A percentile compares a stretch with the other conserved stretches of the same genome.
Conservation (phyloP, 92 coral and sea anemone species). For the Heteractis magnifica region DNA sequence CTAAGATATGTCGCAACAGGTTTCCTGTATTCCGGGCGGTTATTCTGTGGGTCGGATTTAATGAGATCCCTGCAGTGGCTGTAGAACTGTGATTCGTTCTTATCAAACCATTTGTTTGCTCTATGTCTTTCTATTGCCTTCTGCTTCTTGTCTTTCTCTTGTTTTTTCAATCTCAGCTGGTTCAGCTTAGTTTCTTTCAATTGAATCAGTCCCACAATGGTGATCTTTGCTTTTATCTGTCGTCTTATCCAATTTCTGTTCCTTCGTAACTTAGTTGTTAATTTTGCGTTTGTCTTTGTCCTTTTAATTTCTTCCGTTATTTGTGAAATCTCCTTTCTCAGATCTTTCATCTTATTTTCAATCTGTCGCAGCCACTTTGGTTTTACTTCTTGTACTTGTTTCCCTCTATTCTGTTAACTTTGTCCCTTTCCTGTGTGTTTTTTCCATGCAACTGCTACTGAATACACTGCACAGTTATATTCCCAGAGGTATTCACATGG, state of each 20-base stretch:
- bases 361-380: slow-evolving; percentile 11
- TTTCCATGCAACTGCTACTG: not conserved
- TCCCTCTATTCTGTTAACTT: not conserved
- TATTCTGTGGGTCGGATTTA: not conserved
- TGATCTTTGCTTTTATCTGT: not conserved
- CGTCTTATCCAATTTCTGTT: not conserved
- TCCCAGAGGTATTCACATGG: not conserved
- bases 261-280: not conserved
- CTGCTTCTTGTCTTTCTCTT: not conserved
- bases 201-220: not conserved
- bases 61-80: not conserved
- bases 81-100: slow-evolving; percentile 2
- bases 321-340: not conserved
- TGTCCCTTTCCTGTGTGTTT: not conserved
- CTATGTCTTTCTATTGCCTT: slow-evolving; percentile 1
- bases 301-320: no score
- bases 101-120: slow-evolving; percentile 12
- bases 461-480: not conserved
- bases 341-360: not conserved
- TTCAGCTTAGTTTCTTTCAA: not conserved
- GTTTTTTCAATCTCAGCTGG: slow-evolving; percentile 11
- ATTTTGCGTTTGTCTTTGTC: no score
- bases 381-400: not conserved
- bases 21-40: not conserved
- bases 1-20: not conserved